Evolutionary conservation across 2,888 invertebrate species (phyloP), one percentile per base, ranked within the genome.

Genomic region (Eupithecia inturbata): DNA sequence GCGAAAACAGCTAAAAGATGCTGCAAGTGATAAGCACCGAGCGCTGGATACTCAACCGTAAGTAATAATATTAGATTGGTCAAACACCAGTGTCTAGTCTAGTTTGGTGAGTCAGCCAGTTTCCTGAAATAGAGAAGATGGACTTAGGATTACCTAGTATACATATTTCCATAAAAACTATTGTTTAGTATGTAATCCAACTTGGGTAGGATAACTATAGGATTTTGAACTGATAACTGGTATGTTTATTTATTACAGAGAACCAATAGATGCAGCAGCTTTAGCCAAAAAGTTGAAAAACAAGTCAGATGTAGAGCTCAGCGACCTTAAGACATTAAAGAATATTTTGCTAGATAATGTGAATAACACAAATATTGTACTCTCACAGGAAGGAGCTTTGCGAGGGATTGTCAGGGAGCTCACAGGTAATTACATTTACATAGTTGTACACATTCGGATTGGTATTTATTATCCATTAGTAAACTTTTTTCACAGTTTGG

Each of bases 401-500:
- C 87, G 92, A 75, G 94, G 95, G 0, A 79, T 96, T 22, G 91
- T 95, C 2, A 89, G 95, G 28, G 95, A 95, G 81, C 80, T 96
- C 22, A 89, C 94, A 80, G 93, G 95, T 95, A 68, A 36, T 4
- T 0, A 26, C 12, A 57, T 57, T 33, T 12, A 6, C 60, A 14
- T 60, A 28, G 57, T 60, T 26, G 1, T 60, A 28, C 60, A 63
- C 16, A 19, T 33, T 63, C 33, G 31, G 14, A 28, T 10, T 9
- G 22, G 57, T 57, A 57, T 26, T 22, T 22, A 57, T 57, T 7
- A n/a, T 9, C n/a, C n/a, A n/a, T 7, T 45, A 3, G 2, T 3
- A n/a, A n/a, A n/a, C n/a, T 10, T n/a, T 49, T 49, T n/a, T 49
- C 19, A 5, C 19, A 7, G 19, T 45, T 41, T 6, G 19, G n/a